A percentile compares a stretch with the other conserved stretches of the same genome.
Evolutionary conservation across 2,888 invertebrate species (phyloP).

Genomic region (Athrips mouffetella): DNA sequence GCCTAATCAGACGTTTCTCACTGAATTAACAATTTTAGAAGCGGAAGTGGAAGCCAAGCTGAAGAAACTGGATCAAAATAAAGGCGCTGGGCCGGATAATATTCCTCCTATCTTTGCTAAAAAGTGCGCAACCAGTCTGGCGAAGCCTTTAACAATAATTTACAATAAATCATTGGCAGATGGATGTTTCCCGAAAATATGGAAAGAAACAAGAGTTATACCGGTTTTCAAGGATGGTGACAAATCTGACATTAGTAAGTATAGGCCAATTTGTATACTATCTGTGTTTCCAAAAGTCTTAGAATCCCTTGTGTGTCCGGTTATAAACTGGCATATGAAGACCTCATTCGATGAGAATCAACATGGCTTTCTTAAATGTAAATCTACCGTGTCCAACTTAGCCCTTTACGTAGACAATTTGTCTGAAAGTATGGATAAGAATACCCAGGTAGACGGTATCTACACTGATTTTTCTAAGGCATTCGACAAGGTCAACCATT

Average conservation of each 20-base stretch:
- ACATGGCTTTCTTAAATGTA: slow-evolving; percentile 23
- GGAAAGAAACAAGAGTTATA: slow-evolving; percentile 21
- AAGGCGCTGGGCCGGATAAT: too few species aligned
- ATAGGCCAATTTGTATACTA: slow-evolving; percentile 22
- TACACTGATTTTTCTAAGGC: too few species aligned
- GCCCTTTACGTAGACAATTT: slow-evolving; percentile 13
- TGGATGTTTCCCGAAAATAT: slow-evolving; percentile 15
- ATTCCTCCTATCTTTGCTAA: slow-evolving; percentile 12
- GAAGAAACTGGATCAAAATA: slow-evolving; percentile 17
- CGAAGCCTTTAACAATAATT: slow-evolving; percentile 11
- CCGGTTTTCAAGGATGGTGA: too few species aligned
- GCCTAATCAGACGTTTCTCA: neutral
- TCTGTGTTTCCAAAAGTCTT: slow-evolving; percentile 21
- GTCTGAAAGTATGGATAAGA: slow-evolving; percentile 16
- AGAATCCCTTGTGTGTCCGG: slow-evolving; percentile 18
- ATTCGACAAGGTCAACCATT: neutral
- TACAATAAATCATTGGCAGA: slow-evolving; percentile 14
- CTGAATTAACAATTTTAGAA: neutral
- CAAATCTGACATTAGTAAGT: slow-evolving; percentile 12
- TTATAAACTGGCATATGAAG: slow-evolving; percentile 17
- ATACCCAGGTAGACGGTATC: slow-evolving; percentile 14
- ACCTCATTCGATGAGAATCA: slow-evolving; percentile 14
- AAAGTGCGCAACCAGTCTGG: slow-evolving; percentile 11
- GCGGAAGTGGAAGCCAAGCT: slow-evolving; percentile 14
- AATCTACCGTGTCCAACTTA: slow-evolving; percentile 24